Conservation (phyloP, 2,797 vertebrate species). For the Oryzias sinensis region DNA sequence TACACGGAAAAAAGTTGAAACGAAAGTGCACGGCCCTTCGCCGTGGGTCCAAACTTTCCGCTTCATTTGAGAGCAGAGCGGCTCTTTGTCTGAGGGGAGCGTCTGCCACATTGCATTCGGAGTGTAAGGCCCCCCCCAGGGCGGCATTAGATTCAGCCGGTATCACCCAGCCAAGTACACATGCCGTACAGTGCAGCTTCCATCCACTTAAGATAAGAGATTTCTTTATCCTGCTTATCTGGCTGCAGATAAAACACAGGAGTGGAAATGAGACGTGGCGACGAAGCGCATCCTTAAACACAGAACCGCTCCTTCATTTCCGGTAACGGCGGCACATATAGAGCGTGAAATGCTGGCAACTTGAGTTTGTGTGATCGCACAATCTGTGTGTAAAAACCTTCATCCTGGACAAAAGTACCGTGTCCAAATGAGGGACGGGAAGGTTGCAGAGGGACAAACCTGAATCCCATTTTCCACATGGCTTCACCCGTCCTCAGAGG, state of each 20-base stretch:
- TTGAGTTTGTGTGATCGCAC: slow-evolving; percentile 20
- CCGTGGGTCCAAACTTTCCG: slow-evolving; percentile 39
- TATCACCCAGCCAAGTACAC: slow-evolving; percentile 53
- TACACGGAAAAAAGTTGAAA: slow-evolving; percentile 6
- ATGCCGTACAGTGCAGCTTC: slow-evolving; percentile 36
- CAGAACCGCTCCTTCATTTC: slow-evolving; percentile 64
- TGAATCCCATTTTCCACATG: slow-evolving; percentile 64
- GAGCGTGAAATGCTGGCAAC: slow-evolving; percentile 62
- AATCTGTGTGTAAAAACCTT: slow-evolving; percentile 51
- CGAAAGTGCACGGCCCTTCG: slow-evolving; percentile 4
- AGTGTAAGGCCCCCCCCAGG: slow-evolving; percentile 51
- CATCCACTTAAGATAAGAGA: slow-evolving; percentile 66
- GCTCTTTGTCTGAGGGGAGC: slow-evolving; percentile 26
- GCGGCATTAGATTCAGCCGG: slow-evolving; percentile 57
- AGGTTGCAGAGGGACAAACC: slow-evolving; percentile 64
- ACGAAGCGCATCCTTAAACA: slow-evolving; percentile 62
- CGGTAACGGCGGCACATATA: slow-evolving; percentile 59
- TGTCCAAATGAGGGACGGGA: slow-evolving; percentile 59
- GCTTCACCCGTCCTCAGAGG: slow-evolving; percentile 40
- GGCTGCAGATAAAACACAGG: slow-evolving; percentile 56
- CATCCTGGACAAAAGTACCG: slow-evolving; percentile 45
- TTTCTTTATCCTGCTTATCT: slow-evolving; percentile 64
- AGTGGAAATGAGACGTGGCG: slow-evolving; percentile 61
- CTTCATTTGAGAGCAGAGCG: slow-evolving; percentile 46
- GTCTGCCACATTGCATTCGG: slow-evolving; percentile 53